Evolutionary conservation across 2,113 vertebrate species (phyloP).

Genomic region (Casuarius casuarius): DNA sequence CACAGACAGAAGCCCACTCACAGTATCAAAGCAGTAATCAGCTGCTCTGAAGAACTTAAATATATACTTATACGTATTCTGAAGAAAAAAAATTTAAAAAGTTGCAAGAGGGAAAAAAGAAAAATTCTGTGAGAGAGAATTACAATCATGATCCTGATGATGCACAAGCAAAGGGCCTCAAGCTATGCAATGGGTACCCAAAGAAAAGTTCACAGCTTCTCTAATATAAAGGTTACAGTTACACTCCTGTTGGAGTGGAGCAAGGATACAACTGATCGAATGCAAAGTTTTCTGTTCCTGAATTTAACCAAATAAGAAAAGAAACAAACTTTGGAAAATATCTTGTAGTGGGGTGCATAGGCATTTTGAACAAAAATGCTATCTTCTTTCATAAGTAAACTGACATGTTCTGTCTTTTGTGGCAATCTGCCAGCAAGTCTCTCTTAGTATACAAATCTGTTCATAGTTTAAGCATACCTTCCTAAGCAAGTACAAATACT

Average conservation of each 20-base stretch:
- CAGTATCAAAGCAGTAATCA: background rate
- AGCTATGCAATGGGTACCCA: background rate
- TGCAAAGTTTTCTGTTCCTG: background rate
- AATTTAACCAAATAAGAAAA: background rate
- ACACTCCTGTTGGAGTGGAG: background rate
- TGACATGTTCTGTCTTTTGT: background rate
- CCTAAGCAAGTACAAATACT: background rate
- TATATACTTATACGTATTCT: background rate
- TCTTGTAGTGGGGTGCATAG: background rate
- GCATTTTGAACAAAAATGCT: background rate
- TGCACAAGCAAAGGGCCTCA: background rate
- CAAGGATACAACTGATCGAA: background rate
- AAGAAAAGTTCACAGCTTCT: background rate
- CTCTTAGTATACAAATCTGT: background rate
- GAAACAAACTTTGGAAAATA: background rate
- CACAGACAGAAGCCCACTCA: background rate
- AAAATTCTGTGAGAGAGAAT: background rate
- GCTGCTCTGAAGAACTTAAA: background rate
- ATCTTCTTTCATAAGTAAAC: background rate
- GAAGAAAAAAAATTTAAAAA: background rate
- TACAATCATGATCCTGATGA: background rate
- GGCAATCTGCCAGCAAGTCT: background rate
- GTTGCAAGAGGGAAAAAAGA: background rate
- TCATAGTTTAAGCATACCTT: background rate
- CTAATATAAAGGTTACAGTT: background rate